phyloP scores from a whole-genome alignment of 2,888 invertebrate genomes.

The Marronus borbonicus region DNA sequence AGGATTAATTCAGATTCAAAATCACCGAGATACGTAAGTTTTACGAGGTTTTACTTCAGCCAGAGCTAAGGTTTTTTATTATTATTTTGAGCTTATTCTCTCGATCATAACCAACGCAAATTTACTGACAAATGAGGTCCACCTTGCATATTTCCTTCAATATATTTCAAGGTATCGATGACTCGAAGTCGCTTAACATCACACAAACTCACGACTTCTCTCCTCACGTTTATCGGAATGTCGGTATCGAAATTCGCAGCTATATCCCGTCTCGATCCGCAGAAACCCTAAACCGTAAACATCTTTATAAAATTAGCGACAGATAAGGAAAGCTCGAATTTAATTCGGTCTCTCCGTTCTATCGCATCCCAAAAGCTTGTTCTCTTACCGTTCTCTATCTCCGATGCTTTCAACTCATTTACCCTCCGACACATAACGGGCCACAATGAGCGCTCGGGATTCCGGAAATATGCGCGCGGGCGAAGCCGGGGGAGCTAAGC shows the following conservation, averaged over 20 bases:
- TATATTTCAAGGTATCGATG: too few relatives aligned
- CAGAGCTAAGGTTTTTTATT: too few relatives aligned
- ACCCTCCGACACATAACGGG: constrained; percentile 47
- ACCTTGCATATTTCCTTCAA: too few relatives aligned
- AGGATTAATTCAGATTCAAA: too few relatives aligned
- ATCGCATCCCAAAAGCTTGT: background rate
- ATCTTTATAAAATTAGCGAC: constrained; percentile 47
- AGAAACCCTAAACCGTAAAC: constrained; percentile 32
- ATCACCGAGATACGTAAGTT: too few relatives aligned
- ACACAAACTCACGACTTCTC: background rate
- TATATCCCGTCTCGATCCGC: background rate
- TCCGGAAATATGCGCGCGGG: background rate
- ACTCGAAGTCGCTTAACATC: too few relatives aligned
- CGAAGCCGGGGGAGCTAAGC: background rate
- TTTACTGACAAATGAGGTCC: too few relatives aligned
- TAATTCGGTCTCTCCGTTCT: constrained; percentile 31
- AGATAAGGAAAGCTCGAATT: constrained; percentile 45
- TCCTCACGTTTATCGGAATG: constrained; percentile 8
- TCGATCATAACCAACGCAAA: too few relatives aligned
- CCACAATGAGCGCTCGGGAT: constrained; percentile 38
- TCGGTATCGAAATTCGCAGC: constrained; percentile 1
- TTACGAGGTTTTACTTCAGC: too few relatives aligned
- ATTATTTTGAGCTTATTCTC: too few relatives aligned
- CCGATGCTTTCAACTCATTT: constrained; percentile 37
- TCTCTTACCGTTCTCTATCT: background rate